Evolutionary conservation across 2,888 invertebrate genomes (phyloP).

Genomic region (Idaea biselata): DNA sequence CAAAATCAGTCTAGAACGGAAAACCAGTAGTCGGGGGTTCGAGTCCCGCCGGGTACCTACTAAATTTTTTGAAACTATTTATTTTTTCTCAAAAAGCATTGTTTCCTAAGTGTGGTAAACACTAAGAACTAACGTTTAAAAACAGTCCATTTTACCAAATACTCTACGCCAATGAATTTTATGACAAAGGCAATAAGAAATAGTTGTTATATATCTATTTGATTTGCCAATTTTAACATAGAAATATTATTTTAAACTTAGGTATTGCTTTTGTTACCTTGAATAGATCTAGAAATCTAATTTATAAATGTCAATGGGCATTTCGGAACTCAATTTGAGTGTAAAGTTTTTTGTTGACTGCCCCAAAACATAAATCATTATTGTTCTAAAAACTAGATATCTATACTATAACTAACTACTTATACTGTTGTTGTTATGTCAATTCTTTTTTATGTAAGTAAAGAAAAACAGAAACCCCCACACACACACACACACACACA

Average conservation of each 20-base stretch:
- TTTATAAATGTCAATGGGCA: background rate
- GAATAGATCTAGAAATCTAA: background rate
- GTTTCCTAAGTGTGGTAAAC: too few species aligned
- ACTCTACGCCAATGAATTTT: background rate
- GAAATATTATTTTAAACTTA: background rate
- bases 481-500: too few species aligned
- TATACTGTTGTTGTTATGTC: background rate
- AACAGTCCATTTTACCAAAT: background rate
- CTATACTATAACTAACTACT: too few species aligned
- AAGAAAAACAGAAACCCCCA: too few species aligned
- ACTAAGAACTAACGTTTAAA: too few species aligned
- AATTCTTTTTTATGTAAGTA: too few species aligned
- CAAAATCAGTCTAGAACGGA: too few species aligned
- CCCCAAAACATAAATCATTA: background rate
- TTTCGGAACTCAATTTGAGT: background rate
- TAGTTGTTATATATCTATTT: background rate
- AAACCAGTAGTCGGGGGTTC: too few species aligned
- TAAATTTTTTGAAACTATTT: too few species aligned
- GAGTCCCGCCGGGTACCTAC: too few species aligned
- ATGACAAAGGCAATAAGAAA: background rate
- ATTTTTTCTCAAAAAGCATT: too few species aligned
- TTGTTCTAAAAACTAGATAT: background rate
- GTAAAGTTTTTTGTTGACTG: background rate
- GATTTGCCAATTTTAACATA: background rate
- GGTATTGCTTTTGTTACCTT: background rate